Evolutionary conservation across 2,888 invertebrate genomes (phyloP).

Genomic region (Chloromyia formosa): DNA sequence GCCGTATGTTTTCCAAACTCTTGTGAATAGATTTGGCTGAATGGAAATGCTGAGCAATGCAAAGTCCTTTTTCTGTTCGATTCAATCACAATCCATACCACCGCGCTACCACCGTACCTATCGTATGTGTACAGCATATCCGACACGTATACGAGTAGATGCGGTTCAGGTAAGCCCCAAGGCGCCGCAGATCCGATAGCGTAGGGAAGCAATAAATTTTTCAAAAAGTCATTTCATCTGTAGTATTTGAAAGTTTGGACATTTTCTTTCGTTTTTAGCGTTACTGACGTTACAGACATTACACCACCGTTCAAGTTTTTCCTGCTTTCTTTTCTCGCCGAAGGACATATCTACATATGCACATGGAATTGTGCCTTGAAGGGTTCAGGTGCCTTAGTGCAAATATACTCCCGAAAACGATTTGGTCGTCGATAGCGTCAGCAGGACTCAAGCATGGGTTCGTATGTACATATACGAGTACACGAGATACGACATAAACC

Average conservation of each 20-base stretch:
- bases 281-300: neutral
- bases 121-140: neutral
- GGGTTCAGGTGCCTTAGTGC: neutral
- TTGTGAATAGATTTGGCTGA: slow-evolving; percentile 3
- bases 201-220: slow-evolving; percentile 36
- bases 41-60: slow-evolving; percentile 12
- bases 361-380: neutral
- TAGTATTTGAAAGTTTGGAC: slow-evolving; percentile 42
- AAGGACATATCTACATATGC: too few relatives aligned
- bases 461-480: neutral
- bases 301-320: neutral
- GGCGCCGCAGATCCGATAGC: slow-evolving; percentile 1
- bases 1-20: slow-evolving; percentile 20
- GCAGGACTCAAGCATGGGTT: slow-evolving; percentile 7
- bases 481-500: slow-evolving; percentile 9
- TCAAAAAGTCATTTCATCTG: slow-evolving; percentile 39
- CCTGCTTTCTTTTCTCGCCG: too few relatives aligned
- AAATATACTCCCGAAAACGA: neutral
- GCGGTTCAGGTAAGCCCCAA: neutral
- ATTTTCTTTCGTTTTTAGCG: slow-evolving; percentile 40
- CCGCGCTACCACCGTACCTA: neutral
- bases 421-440: slow-evolving; percentile 30
- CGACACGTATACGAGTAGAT: neutral
- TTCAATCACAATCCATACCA: slow-evolving; percentile 25
- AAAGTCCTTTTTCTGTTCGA: slow-evolving; percentile 10